Evolutionary conservation across 2,888 invertebrate species (phyloP).

Genomic region (Meteorus colon): DNA sequence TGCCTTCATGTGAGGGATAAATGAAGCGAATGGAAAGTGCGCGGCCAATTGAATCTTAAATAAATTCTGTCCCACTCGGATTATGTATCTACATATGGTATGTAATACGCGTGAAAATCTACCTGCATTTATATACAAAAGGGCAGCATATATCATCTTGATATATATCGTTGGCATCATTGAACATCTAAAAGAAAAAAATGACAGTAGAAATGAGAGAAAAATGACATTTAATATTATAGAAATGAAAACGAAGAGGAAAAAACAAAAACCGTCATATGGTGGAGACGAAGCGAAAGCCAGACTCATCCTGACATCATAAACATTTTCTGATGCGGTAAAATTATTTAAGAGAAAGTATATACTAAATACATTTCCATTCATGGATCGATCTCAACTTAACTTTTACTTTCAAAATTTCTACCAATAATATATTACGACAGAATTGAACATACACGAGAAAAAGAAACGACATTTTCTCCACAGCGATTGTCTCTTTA

Average conservation of each 20-base stretch:
- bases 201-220: neutral
- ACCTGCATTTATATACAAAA: neutral
- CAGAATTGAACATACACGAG: no score
- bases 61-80: slow-evolving; percentile 32
- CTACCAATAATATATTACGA: neutral
- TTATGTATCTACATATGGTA: neutral
- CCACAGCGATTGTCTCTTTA: no score
- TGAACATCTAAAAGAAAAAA: neutral
- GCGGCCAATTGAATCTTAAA: neutral
- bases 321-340: slow-evolving; percentile 7
- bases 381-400: neutral
- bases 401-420: neutral
- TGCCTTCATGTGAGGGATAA: neutral
- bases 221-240: neutral
- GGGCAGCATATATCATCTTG: slow-evolving; percentile 3
- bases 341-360: neutral
- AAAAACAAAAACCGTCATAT: neutral
- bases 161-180: slow-evolving; percentile 1
- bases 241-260: neutral
- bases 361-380: neutral
- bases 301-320: slow-evolving; percentile 7
- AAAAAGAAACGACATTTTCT: no score
- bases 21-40: neutral
- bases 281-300: neutral
- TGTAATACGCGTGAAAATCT: slow-evolving; percentile 1